phyloP scores from a whole-genome alignment of 2,113 vertebrate species.

The Myotis lucifugus region DNA sequence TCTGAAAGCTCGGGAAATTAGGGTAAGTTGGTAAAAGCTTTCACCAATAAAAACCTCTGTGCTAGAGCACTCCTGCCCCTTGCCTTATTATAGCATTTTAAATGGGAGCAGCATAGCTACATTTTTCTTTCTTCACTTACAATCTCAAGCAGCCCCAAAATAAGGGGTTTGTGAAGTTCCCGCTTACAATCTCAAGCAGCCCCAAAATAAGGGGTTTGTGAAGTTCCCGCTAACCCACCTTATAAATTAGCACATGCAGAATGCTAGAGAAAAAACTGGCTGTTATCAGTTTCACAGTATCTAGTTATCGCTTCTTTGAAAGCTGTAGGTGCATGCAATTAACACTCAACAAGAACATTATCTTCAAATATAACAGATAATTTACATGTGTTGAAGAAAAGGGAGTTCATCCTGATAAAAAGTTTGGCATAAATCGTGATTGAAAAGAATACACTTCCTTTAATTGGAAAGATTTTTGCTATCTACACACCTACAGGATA shows the following conservation, averaged over 20 bases:
- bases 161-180: conserved; percentile 63
- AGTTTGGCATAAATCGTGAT: conserved; percentile 28
- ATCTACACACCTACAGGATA: neutral
- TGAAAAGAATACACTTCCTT: conserved; percentile 24
- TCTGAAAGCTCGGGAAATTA: conserved; percentile 15
- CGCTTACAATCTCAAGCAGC: conserved; percentile 55
- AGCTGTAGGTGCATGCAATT: conserved; percentile 80
- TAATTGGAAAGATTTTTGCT: neutral
- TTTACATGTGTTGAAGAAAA: conserved; percentile 64
- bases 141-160: conserved; percentile 47
- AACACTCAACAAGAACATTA: conserved; percentile 77
- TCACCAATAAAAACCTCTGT: conserved; percentile 35
- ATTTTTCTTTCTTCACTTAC: conserved; percentile 67
- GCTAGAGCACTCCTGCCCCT: neutral
- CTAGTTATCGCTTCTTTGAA: conserved; percentile 80
- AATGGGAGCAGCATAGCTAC: conserved; percentile 61
- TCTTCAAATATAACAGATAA: conserved; percentile 76
- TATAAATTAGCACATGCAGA: conserved; percentile 83
- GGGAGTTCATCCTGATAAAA: conserved; percentile 63
- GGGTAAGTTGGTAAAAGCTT: conserved; percentile 34
- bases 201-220: conserved; percentile 53
- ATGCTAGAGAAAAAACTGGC: conserved; percentile 48
- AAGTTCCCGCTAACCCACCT: conserved; percentile 81
- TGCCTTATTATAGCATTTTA: conserved; percentile 72
- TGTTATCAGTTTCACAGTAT: conserved; percentile 79